Percentiles rank a stretch among this genome's conserved stretches.
These are phyloP conservation scores for Montifringilla adamsi DNA, from an alignment of 2,113 vertebrate genomes.

Conservation along the genomic window DNA sequence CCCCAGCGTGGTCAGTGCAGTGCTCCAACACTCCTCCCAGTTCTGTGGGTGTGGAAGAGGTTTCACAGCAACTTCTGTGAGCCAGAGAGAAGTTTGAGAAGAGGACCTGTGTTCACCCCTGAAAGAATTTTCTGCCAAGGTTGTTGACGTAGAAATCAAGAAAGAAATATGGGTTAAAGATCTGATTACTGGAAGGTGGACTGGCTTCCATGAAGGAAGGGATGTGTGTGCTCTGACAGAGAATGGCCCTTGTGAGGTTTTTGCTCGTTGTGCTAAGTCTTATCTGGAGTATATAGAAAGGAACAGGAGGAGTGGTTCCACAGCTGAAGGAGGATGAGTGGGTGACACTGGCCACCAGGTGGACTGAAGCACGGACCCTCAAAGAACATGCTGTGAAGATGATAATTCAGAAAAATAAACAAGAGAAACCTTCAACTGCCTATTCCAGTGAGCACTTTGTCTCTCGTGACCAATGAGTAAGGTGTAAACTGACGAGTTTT, in stretches of 20 bases:
- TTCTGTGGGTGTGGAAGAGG: background rate
- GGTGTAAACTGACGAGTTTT: background rate
- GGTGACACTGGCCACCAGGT: background rate
- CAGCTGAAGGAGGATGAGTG: background rate
- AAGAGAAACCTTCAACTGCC: background rate
- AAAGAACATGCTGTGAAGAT: conserved; percentile 31
- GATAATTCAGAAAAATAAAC: background rate
- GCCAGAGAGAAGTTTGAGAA: background rate
- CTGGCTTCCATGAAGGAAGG: background rate
- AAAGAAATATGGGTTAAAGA: background rate
- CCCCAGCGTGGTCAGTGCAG: too few species aligned
- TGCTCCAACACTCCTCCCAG: background rate
- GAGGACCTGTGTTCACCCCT: background rate
- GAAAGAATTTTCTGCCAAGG: background rate
- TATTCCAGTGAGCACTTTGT: background rate
- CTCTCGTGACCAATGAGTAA: background rate
- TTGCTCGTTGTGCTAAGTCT: background rate
- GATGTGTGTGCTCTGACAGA: background rate
- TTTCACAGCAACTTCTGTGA: background rate
- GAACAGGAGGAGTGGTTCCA: background rate
- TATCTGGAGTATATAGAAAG: background rate
- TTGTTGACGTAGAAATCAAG: background rate
- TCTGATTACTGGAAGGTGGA: background rate
- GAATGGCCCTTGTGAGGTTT: background rate
- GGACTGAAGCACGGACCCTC: background rate